Evolutionary conservation across 1,140 invertebrate genomes (phyloP).

Genomic region (Galleria mellonella): DNA sequence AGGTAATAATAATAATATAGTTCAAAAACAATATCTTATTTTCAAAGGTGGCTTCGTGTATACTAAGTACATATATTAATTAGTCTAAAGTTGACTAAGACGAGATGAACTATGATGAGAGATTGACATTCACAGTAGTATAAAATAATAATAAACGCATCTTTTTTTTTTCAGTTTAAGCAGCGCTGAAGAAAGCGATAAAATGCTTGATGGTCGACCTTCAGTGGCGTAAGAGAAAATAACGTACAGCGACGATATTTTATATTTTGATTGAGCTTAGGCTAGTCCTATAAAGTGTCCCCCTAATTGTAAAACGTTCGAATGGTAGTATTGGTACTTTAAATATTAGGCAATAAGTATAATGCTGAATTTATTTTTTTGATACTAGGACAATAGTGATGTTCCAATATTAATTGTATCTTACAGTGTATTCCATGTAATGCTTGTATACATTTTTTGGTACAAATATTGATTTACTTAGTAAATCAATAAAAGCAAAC

Average conservation of each 20-base stretch:
- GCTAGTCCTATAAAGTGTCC: constrained; percentile 24
- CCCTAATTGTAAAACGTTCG: constrained; percentile 17
- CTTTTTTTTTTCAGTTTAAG: constrained; percentile 69
- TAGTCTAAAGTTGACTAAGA: too few species aligned
- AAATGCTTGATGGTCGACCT: constrained; percentile 80
- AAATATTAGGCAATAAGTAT: constrained; percentile 6
- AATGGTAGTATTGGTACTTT: constrained; percentile 19
- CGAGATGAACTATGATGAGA: too few species aligned
- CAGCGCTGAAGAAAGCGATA: constrained; percentile 79
- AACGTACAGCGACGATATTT: constrained; percentile 1
- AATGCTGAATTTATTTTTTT: constrained; percentile 42
- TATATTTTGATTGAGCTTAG: constrained; percentile 22
- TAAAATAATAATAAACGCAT: background rate
- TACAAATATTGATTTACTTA: constrained; percentile 30
- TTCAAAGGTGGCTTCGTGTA: too few species aligned
- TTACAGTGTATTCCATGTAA: constrained; percentile 30
- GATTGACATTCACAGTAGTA: too few species aligned
- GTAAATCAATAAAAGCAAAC: too few species aligned
- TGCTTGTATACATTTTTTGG: constrained; percentile 46
- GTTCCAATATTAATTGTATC: constrained; percentile 17
- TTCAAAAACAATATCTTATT: too few species aligned
- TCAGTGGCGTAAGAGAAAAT: constrained; percentile 76
- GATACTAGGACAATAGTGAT: constrained; percentile 20
- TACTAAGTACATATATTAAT: too few species aligned
- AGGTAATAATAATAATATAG: too few species aligned